Base-by-base conservation (phyloP, 2,113 vertebrate species). In the Scolopax mira region DNA sequence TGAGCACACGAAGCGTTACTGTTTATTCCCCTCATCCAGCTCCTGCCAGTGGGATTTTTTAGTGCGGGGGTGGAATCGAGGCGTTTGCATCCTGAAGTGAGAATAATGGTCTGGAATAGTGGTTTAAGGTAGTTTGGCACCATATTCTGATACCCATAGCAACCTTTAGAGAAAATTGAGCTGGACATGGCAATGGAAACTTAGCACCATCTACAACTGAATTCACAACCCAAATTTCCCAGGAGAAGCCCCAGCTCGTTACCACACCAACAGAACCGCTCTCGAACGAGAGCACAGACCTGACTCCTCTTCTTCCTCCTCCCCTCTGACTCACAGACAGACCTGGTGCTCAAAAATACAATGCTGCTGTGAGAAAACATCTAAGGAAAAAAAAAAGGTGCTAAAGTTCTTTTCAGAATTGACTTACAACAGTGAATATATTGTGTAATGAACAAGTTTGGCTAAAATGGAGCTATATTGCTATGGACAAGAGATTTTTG, bases 361-460 rank as follows among this genome's bases (percentile, higher is more conserved):
- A 70, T 90, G 85, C 35, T 95, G 75, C 73, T 90, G 75, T 48
- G 52, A 94, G 82, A 90, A 95, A 96, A 88, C 31, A 88, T n/a
- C 10, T 71, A 48, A 58, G 21, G 4, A 1, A 9, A 54, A 54
- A 18, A 28, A 42, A 82, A 79, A 42, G 11, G 15, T 73, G 64
- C 4, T 57, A 28, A 86, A 71, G 19, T 51, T 85, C 71, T 84
- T 42, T 67, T 54, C 55, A 64, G 65, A 91, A 65, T 6, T 67
- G 10, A 41, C 35, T 85, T 41, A 21, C 39, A 74, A 46, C 28
- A 37, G 48, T 41, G 87, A 73, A 70, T 74, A 42, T 3, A 17
- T 41, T 72, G 31, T 55, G 19, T 42, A 86, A 79, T 0, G 0
- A 57, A 52, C 3, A 61, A 60, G 10, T 64, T 31, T 57, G 35